Evolutionary conservation across 2,113 vertebrate genomes (phyloP).

Genomic region (Ivindomyrus marchei): DNA sequence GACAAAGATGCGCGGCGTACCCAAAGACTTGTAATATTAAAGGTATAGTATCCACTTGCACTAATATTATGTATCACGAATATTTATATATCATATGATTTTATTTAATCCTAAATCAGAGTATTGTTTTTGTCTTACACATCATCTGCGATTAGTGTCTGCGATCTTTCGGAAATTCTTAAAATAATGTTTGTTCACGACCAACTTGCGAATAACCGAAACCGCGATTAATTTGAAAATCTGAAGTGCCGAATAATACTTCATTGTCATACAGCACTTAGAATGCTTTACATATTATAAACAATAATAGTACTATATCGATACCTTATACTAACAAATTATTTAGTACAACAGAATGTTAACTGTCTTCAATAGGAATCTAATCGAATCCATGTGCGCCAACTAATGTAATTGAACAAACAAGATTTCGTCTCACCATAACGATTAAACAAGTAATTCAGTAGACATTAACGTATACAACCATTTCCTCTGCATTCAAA

Average conservation of each 20-base stretch:
- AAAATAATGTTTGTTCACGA: not conserved
- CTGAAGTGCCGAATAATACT: no score
- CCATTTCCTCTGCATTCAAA: not conserved
- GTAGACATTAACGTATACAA: not conserved
- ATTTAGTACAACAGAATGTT: not conserved
- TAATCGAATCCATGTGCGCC: not conserved
- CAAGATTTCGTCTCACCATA: not conserved
- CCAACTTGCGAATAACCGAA: not conserved
- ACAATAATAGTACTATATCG: not conserved
- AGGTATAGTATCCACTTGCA: no score
- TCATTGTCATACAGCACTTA: not conserved
- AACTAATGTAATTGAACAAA: not conserved
- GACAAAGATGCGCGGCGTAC: no score
- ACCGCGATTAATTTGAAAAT: not conserved
- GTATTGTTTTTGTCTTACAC: no score
- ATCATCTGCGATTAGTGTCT: not conserved
- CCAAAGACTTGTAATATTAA: no score
- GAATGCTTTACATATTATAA: not conserved
- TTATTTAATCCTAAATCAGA: no score
- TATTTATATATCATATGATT: no score
- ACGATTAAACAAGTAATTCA: not conserved
- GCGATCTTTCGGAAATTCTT: no score
- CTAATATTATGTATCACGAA: no score
- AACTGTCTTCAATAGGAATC: not conserved
- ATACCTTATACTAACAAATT: not conserved